Percentiles rank a stretch among this genome's conserved stretches.
These are phyloP conservation scores for Phymanthus crucifer DNA, from an alignment of 92 coral and sea anemone species.

Conservation along the genomic window DNA sequence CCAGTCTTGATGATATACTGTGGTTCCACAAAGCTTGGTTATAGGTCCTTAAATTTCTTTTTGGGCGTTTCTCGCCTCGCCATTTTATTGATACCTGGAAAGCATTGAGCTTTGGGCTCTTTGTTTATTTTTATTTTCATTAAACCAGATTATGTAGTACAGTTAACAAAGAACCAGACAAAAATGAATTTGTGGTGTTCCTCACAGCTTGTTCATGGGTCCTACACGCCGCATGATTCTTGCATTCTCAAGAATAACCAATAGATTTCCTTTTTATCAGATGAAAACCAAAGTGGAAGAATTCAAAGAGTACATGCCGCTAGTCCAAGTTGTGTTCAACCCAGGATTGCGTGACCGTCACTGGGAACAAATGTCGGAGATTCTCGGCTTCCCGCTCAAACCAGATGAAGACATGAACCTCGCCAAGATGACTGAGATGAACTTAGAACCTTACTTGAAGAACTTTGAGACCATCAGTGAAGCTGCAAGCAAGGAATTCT, in stretches of 20 bases:
- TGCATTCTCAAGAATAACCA: not conserved
- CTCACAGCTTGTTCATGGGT: not conserved
- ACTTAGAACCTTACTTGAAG: conserved; percentile 89
- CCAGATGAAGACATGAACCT: conserved; percentile 97
- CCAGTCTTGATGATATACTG: not conserved
- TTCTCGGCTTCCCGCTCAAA: conserved; percentile 89
- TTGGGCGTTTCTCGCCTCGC: too few species aligned
- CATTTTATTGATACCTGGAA: too few species aligned
- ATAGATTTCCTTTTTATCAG: conserved; percentile 34
- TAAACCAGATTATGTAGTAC: not conserved
- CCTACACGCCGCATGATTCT: not conserved
- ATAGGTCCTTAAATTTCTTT: not conserved
- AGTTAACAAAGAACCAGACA: too few species aligned
- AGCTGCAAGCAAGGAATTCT: conserved; percentile 99
- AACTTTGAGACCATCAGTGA: conserved; percentile 98
- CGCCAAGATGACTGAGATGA: conserved; percentile 99
- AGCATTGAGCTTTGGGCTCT: too few species aligned
- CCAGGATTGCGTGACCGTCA: conserved; percentile 99
- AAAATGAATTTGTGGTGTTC: not conserved
- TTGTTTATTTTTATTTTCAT: not conserved
- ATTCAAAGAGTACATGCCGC: conserved; percentile 93
- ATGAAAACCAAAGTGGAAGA: conserved; percentile 98
- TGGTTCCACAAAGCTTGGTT: not conserved
- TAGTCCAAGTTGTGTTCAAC: conserved; percentile 94
- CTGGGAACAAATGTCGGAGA: conserved; percentile 94